Evolutionary conservation across 2,888 invertebrate species (phyloP), one percentile per base, ranked within the genome.

Genomic region (Diplazon laetatorius): DNA sequence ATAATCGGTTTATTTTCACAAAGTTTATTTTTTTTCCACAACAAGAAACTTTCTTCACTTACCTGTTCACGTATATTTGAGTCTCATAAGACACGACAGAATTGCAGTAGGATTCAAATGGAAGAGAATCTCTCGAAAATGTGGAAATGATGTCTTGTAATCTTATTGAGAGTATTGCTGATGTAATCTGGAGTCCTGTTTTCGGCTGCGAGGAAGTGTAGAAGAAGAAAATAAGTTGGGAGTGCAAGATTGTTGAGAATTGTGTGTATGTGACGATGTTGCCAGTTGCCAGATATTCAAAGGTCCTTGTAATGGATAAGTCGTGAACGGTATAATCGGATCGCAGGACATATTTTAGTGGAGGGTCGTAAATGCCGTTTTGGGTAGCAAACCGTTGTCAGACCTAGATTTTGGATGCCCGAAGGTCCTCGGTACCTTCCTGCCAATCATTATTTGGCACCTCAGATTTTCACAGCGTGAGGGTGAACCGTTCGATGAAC

Each of bases 1-100:
- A n/a, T 50, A 39, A 59, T 70, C n/a, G 60, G 37, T 70, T 60
- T 39, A 39, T 35, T 30, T 35, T 59, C 42, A n/a, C 48, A 30
- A 48, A 14, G 12, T 22, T n/a, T n/a, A n/a, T n/a, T n/a, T n/a
- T n/a, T n/a, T 20, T 20, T 50, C 5, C 44, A 48, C 14, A 39
- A 20, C 39, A 22, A 18, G 8, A 48, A 70, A 48, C 20, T 60
- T 60, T 60, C 20, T 48, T 3, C 20, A 18, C 20, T 69, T 69
- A 46, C n/a, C 25, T 20, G 22, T 42, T 35, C 52, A 8, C 4
- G 2, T n/a, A 30, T 62, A 44, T 52, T 42, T 42, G 30, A 30
- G 30, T 30, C 30, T 6, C 2, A 18, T 48, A 20, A 48, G 48
- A 18, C 48, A 10, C 18, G 6, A 48, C 18, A 48, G 9, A 10